Percentiles rank a stretch among this genome's conserved stretches.
phyloP scores from a whole-genome alignment of 92 coral and sea anemone species.

The Isaurus tuberculatus region DNA sequence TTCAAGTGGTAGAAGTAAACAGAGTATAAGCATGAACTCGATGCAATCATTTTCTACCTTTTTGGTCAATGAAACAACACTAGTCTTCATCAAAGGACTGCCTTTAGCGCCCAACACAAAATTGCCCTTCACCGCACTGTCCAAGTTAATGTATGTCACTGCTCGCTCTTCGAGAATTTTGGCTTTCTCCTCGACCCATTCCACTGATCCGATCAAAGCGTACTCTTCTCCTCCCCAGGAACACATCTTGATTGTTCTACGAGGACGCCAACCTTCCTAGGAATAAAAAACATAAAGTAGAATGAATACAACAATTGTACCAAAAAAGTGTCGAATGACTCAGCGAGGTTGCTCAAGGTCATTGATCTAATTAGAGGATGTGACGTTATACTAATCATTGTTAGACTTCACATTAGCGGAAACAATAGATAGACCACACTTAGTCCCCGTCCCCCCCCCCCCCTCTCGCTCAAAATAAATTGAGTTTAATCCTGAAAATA shows the following conservation, averaged over 20 bases:
- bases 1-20: too few species aligned
- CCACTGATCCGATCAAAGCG: slow-evolving; percentile 88
- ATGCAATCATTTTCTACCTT: not conserved
- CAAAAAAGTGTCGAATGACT: too few species aligned
- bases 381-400: too few species aligned
- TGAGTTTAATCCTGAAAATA: too few species aligned
- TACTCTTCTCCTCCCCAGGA: slow-evolving; percentile 98
- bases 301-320: not conserved
- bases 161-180: slow-evolving; percentile 67
- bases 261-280: slow-evolving; percentile 92
- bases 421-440: too few species aligned
- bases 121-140: slow-evolving; percentile 66
- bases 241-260: slow-evolving; percentile 90
- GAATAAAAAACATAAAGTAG: not conserved
- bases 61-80: slow-evolving; percentile 56
- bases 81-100: slow-evolving; percentile 66
- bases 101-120: slow-evolving; percentile 18
- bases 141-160: slow-evolving; percentile 83
- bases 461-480: too few species aligned
- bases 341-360: too few species aligned
- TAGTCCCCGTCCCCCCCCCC: too few species aligned
- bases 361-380: too few species aligned
- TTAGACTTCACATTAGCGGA: too few species aligned
- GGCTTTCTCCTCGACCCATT: slow-evolving; percentile 89
- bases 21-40: too few species aligned